These are phyloP conservation scores for Percopsis omiscomaycus DNA, from an alignment of 2,797 vertebrate genomes.

Conservation along the genomic window DNA sequence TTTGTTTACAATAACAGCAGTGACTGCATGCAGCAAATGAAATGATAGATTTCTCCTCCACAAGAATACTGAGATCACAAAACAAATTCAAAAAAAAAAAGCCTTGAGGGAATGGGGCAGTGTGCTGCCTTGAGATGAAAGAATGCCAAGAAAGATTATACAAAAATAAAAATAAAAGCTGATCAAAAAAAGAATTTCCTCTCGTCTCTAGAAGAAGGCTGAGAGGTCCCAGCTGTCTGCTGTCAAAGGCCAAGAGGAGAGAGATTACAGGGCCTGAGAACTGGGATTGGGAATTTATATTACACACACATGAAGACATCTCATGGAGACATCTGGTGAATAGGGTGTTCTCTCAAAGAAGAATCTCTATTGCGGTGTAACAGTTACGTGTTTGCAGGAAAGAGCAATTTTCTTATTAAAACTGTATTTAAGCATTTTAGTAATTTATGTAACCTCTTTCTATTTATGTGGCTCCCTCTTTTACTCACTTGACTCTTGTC, in stretches of 20 bases:
- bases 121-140: slow-evolving; percentile 8
- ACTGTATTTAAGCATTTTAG: background rate
- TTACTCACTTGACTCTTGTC: slow-evolving; percentile 2
- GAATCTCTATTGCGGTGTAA: slow-evolving; percentile 27
- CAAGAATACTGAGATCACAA: slow-evolving; percentile 4
- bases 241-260: slow-evolving; percentile 58
- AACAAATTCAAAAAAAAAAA: slow-evolving; percentile 32
- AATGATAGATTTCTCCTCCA: slow-evolving; percentile 2
- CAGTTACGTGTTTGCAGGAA: slow-evolving; percentile 12
- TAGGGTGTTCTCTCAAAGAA: slow-evolving; percentile 32
- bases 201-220: slow-evolving; percentile 56
- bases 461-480: background rate
- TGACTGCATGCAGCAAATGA: too few species aligned
- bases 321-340: slow-evolving; percentile 39
- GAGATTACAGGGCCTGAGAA: slow-evolving; percentile 71
- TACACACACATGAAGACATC: slow-evolving; percentile 55
- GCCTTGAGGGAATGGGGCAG: slow-evolving; percentile 6
- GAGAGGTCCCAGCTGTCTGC: slow-evolving; percentile 76
- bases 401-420: slow-evolving; percentile 12
- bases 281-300: slow-evolving; percentile 54
- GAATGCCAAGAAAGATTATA: slow-evolving; percentile 20
- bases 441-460: background rate
- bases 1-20: too few species aligned
- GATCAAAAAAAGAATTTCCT: slow-evolving; percentile 50
- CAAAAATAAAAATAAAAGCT: slow-evolving; percentile 52